Evolutionary conservation across 64 coral and sea anemone species (phyloP).

Genomic region (Hydrozoanthus tunicans): DNA sequence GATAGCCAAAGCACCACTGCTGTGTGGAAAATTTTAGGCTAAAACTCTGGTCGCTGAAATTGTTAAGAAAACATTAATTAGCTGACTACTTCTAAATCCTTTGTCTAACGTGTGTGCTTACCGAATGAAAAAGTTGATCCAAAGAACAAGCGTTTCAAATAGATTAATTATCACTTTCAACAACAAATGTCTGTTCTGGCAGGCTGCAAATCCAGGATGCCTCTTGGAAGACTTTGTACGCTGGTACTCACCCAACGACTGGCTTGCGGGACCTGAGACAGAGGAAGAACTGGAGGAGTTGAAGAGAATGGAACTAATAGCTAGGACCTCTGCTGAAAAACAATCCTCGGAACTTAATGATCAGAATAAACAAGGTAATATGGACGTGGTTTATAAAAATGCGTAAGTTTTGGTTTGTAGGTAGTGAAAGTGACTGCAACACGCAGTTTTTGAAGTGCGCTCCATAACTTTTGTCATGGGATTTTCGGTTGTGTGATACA

Average conservation of each 20-base stretch:
- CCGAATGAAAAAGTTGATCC: no score
- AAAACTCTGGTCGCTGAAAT: no score
- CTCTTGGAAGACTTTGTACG: constrained; percentile 96
- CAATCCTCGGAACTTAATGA: background rate
- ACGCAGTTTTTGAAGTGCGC: background rate
- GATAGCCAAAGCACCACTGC: no score
- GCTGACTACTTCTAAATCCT: no score
- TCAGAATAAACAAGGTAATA: constrained; percentile 27
- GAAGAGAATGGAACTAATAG: constrained; percentile 43
- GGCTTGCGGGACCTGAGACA: constrained; percentile 89
- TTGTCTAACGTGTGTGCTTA: no score
- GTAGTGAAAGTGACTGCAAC: background rate
- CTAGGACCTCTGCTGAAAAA: background rate
- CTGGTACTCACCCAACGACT: constrained; percentile 98
- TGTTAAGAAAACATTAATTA: no score
- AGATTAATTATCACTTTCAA: background rate
- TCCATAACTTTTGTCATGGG: no score
- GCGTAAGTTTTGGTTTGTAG: background rate
- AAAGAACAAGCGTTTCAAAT: no score
- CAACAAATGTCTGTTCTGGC: background rate
- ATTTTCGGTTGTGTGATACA: no score
- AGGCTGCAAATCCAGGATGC: constrained; percentile 96
- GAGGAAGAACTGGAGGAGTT: constrained; percentile 87
- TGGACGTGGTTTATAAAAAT: background rate
- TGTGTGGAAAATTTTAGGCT: no score